Evolutionary conservation across 2,888 invertebrate species (phyloP).

Genomic region (Tinea trinotella): DNA sequence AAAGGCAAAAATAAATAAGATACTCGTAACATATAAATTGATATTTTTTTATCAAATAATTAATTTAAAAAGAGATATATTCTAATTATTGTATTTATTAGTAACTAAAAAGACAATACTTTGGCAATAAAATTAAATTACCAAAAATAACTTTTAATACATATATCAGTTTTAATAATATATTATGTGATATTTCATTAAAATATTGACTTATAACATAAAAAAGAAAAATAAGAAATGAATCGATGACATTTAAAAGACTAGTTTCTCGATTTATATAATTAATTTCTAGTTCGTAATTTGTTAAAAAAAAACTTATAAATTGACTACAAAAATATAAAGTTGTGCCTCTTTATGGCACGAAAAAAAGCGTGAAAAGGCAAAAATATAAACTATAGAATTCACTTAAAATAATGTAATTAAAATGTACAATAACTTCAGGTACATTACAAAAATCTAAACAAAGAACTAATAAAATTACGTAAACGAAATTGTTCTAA

Average conservation of each 20-base stretch:
- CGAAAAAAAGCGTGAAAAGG: neutral
- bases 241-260: neutral
- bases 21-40: too few relatives aligned
- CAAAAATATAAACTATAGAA: neutral
- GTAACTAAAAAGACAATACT: too few relatives aligned
- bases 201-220: neutral
- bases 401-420: neutral
- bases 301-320: neutral
- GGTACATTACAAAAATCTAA: conserved; percentile 8
- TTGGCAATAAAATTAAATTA: too few relatives aligned
- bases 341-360: conserved; percentile 2
- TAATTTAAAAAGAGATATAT: too few relatives aligned
- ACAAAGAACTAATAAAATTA: neutral
- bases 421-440: conserved; percentile 7
- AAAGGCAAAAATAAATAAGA: too few relatives aligned
- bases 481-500: too few relatives aligned
- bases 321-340: neutral
- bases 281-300: neutral
- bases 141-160: too few relatives aligned
- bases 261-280: neutral
- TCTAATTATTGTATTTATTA: too few relatives aligned
- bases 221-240: neutral
- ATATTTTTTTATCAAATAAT: too few relatives aligned
- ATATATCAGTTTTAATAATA: too few relatives aligned
- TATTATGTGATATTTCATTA: too few relatives aligned